Percentiles rank a stretch among this genome's conserved stretches.
Evolutionary conservation across 1,140 invertebrate genomes (phyloP).

Genomic region (Trichonephila inaurata): DNA sequence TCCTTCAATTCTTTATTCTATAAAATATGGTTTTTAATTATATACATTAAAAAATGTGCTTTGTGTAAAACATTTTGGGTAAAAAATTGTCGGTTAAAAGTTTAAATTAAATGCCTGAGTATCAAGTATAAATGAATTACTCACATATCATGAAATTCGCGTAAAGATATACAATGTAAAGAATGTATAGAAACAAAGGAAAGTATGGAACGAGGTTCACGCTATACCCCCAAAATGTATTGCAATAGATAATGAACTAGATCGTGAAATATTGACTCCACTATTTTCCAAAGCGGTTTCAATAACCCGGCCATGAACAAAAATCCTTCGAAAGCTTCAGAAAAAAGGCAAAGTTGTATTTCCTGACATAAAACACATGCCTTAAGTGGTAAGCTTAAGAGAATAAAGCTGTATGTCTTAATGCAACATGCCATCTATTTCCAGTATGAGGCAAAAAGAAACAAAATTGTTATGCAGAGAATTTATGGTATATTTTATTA

Average conservation of each 20-base stretch:
- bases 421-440: slow-evolving; percentile 29
- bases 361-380: slow-evolving; percentile 15
- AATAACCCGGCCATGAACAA: background rate
- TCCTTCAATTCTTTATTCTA: no score
- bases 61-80: no score
- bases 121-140: background rate
- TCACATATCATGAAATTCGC: background rate
- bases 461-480: slow-evolving; percentile 42
- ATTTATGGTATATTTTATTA: slow-evolving; percentile 47
- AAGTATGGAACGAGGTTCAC: no score
- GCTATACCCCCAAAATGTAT: background rate
- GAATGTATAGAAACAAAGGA: no score
- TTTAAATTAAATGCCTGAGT: no score
- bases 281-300: background rate
- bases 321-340: background rate
- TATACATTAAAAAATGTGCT: no score
- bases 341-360: slow-evolving; percentile 2
- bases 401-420: slow-evolving; percentile 15
- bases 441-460: background rate
- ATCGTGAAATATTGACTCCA: background rate
- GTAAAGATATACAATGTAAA: no score
- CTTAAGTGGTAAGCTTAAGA: background rate
- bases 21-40: no score
- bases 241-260: background rate
- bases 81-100: no score